phyloP scores from a whole-genome alignment of 2,797 vertebrate genomes.

The Sebastes kiyomatsui region DNA sequence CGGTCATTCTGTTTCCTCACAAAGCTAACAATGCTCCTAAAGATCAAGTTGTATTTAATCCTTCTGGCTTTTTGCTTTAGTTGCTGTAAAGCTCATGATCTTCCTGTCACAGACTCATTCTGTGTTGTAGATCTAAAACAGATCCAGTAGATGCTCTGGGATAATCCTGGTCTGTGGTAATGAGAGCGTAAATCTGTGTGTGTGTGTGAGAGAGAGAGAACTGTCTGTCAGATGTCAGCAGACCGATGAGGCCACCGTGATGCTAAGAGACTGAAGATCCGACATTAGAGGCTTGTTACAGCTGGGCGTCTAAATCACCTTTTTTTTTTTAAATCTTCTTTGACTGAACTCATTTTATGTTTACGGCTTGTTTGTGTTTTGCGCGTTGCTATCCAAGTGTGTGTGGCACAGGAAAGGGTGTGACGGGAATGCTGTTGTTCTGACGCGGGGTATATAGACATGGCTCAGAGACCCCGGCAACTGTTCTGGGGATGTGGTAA shows the following conservation, averaged over 20 bases:
- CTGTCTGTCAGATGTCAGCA: conserved; percentile 40
- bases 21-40: neutral
- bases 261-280: conserved; percentile 14
- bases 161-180: conserved; percentile 60
- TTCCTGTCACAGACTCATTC: conserved; percentile 36
- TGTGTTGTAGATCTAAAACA: conserved; percentile 52
- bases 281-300: conserved; percentile 42
- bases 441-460: conserved; percentile 53
- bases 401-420: conserved; percentile 68
- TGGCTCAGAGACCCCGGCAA: conserved; percentile 55
- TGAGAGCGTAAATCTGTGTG: conserved; percentile 54
- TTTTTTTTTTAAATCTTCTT: conserved; percentile 32
- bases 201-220: neutral
- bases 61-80: neutral
- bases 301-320: conserved; percentile 36
- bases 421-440: conserved; percentile 61
- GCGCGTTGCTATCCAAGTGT: conserved; percentile 53
- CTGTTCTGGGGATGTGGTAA: conserved; percentile 71
- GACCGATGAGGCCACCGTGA: conserved; percentile 53
- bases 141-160: conserved; percentile 54
- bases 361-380: conserved; percentile 47
- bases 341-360: conserved; percentile 49
- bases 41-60: conserved; percentile 21
- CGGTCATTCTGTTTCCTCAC: neutral
- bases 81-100: conserved; percentile 39